Evolutionary conservation across 2,113 vertebrate species (phyloP).

Genomic region (Panthera tigris): DNA sequence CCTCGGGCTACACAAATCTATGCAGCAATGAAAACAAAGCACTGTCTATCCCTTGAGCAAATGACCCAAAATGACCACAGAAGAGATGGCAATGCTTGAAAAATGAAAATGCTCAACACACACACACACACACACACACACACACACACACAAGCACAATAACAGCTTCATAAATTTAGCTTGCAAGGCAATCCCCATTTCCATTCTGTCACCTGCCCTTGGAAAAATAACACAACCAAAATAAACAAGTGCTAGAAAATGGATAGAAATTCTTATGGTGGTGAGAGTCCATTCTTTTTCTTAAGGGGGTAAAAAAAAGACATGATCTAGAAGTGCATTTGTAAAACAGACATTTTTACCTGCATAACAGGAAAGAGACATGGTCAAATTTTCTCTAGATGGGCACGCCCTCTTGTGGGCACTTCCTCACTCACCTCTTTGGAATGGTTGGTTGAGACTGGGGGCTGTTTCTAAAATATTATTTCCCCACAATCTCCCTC

Average conservation of each 20-base stretch:
- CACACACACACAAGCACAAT: background rate
- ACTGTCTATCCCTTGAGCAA: background rate
- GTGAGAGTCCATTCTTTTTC: background rate
- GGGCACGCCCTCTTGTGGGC: constrained; percentile 74
- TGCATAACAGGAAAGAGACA: background rate
- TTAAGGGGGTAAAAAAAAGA: background rate
- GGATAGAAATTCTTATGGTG: background rate
- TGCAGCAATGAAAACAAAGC: background rate
- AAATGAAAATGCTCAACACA: background rate
- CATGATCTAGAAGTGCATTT: background rate
- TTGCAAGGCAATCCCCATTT: background rate
- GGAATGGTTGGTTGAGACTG: background rate
- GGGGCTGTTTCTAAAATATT: background rate
- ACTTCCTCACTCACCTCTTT: constrained; percentile 24
- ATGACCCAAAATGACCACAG: background rate
- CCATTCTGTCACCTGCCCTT: background rate
- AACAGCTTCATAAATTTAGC: background rate
- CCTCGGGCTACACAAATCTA: background rate
- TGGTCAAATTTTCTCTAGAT: constrained; percentile 63
- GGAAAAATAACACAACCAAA: constrained; percentile 54
- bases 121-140: rapidly evolving
- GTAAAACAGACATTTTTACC: constrained; percentile 29
- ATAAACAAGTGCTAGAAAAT: background rate
- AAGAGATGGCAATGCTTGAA: background rate
- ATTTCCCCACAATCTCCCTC: background rate